Evolutionary conservation across 2,888 invertebrate species (phyloP), one percentile per base, ranked within the genome.

Genomic region (Girardia tigrina): DNA sequence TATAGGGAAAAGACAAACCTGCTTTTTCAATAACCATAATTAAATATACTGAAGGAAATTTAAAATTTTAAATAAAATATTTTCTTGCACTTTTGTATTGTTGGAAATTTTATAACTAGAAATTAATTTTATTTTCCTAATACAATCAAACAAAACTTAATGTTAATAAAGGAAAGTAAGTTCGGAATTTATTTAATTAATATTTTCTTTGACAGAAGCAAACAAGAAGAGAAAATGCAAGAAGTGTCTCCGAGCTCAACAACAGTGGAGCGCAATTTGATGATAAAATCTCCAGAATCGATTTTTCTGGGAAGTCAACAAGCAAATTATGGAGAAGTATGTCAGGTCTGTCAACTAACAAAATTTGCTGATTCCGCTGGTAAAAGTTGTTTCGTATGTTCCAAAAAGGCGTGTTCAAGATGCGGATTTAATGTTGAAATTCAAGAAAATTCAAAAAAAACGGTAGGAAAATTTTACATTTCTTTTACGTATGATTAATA

Each of bases 241-340:
- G 56, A 56, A n/a, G 56, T 56, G n/a, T 56, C 56, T 56, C 56
- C 56, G 23, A 56, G 56, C 23, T 56, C 56, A 8, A 56, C 56
- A 56, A 56, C 56, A 8, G 56, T 56, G 2, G 56, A 56, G 56
- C 56, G 56, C 6, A 56, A 56, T 56, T n/a, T 56, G n/a, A 56
- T 56, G 56, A 56, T 56, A 12, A 56, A 56, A 56, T 56, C 56
- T 56, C 56, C 56, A 56, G 56, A 56, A 56, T 56, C 56, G n/a
- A 56, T 56, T 56, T 56, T 56, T 56, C 56, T 56, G n/a, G 56
- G 56, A n/a, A 56, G 56, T n/a, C 56, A 56, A 56, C 56, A 56
- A 56, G 56, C 8, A 16, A 56, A 56, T 56, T 56, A 56, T 56
- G 56, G 56, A 56, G 56, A 56, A 56, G 56, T 56, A 2, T 56